Base-by-base conservation (phyloP, 2,797 vertebrate species). In the Enteromius anoplus region DNA sequence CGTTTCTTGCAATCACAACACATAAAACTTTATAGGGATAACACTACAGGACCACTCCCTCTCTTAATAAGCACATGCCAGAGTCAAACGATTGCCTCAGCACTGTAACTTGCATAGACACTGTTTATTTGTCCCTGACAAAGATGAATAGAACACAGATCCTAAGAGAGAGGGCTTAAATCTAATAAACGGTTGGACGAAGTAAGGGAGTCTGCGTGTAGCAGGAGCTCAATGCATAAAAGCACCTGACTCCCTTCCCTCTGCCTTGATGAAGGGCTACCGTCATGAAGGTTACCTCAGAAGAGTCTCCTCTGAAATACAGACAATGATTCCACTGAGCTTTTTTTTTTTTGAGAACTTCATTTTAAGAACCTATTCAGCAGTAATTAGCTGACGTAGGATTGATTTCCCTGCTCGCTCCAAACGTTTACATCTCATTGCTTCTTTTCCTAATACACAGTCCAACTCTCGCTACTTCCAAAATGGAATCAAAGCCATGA, bases 61-160 rank as follows among this genome's bases (percentile, higher is more conserved):
- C 40, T 62, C 42, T 40, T 83, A 60, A 84, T 72, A 82, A 84
- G 70, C 51, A 58, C 58, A 69, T 55, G 55, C 47, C 47, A 15
- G n/a, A 73, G 80, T 80, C 86, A 89, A 81, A 83, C 55, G 58
- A 88, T 86, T 86, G 82, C 81, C 84, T 87, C 83, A 85, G 45
- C 83, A 21, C 77, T 76, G 71, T 78, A 85, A 68, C 81, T 77
- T 68, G 79, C 66, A 83, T 42, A 73, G 60, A 65, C 78, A 55
- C 58, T 82, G 85, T 81, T 87, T 88, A 83, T 87, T 85, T 85
- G 82, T 79, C 49, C 73, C 86, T 85, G 84, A 86, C 81, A 58
- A 78, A 82, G 26, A 85, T 47, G 77, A 80, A 80, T 78, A 70
- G 85, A 85, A 55, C 72, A 81, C 32, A 37, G 78, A 83, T 60